Evolutionary conservation across 2,888 invertebrate species (phyloP), one percentile per base, ranked within the genome.

Genomic region (Globia sparganii): DNA sequence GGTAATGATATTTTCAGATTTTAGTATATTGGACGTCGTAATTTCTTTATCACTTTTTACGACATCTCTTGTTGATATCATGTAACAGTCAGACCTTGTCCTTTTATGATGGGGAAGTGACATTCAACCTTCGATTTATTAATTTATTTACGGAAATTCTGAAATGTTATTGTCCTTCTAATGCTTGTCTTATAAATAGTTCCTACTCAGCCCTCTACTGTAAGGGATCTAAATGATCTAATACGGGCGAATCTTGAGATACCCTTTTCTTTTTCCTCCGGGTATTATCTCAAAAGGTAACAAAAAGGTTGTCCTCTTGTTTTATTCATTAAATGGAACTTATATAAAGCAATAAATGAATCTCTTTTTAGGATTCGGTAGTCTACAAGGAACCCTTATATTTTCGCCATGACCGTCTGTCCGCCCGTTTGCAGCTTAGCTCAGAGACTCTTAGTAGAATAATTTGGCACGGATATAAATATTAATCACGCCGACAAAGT

Each of bases 221-320:
- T 59, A 43, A 59, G 78, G 65, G 80, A 65, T 78, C 58, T 21
- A 18, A 46, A 46, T 46, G 18, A 46, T 46, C 9, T 59, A 18
- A 49, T 65, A 46, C 46, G 11, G 2, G n/a, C 13, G 0, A 78
- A 79, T 40, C 66, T 79, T 59, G 34, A 53, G 73, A 59, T n/a
- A 78, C 25, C 79, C 13, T 79, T 79, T 78, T 34, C 58, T 65
- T 59, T 65, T 78, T 79, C 72, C 73, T 79, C 73, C 28, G 73
- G 58, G 58, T 65, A 64, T 65, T 65, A 72, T 59, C 58, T 58
- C 6, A 58, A 59, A 65, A 78, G 73, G 65, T 73, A 78, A 73
- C 56, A 66, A 49, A 76, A 78, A 79, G 73, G 72, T 59, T 34
- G 43, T 8, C 21, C 15, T 65, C 28, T 53, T 59, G 34, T 79